Evolutionary conservation across 2,113 vertebrate species (phyloP).

Genomic region (Sigmodon hispidus): DNA sequence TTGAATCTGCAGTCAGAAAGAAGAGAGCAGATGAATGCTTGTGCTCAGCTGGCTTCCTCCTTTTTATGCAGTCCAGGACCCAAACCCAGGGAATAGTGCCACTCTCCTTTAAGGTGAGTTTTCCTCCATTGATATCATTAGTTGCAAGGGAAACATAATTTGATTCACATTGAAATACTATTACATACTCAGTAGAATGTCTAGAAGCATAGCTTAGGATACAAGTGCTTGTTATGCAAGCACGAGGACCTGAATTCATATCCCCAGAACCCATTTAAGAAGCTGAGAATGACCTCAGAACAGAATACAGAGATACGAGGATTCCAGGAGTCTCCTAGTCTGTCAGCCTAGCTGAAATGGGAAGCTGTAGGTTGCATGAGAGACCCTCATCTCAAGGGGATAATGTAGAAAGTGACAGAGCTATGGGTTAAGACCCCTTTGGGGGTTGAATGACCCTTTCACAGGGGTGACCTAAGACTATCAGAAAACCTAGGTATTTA

Average conservation of each 20-base stretch:
- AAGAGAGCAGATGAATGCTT: constrained; percentile 9
- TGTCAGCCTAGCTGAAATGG: background rate
- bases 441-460: background rate
- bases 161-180: background rate
- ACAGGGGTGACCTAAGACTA: background rate
- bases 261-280: background rate
- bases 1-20: background rate
- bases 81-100: constrained; percentile 13
- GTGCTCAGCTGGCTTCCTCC: background rate
- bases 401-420: background rate
- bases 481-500: background rate
- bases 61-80: constrained; percentile 7
- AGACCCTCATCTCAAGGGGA: background rate
- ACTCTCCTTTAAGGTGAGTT: background rate
- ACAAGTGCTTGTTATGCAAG: background rate
- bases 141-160: constrained; percentile 13
- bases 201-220: background rate
- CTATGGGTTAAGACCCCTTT: background rate
- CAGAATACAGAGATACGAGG: background rate
- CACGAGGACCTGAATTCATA: background rate
- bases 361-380: background rate
- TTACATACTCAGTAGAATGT: background rate
- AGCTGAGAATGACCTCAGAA: background rate
- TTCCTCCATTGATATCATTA: constrained; percentile 10
- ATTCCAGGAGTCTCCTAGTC: background rate